A percentile compares a stretch with the other conserved stretches of the same genome.
phyloP scores from a whole-genome alignment of 2,888 invertebrate species.

The Octonoba sinensis region DNA sequence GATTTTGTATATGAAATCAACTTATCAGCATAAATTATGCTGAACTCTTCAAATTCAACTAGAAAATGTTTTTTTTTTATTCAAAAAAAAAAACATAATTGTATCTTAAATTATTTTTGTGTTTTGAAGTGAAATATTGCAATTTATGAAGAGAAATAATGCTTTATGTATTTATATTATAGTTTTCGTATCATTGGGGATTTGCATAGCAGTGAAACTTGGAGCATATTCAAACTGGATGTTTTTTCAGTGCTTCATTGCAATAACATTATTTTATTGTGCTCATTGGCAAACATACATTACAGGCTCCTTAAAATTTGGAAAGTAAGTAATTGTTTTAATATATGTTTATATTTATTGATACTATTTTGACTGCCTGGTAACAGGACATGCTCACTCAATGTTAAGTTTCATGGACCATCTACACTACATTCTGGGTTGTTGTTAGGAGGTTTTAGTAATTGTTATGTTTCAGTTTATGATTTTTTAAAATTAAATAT shows the following conservation, averaged over 20 bases:
- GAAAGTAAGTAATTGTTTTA: constrained; percentile 73
- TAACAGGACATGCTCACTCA: too few species aligned
- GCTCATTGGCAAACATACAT: constrained; percentile 99
- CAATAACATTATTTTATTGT: constrained; percentile 95
- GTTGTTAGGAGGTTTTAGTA: too few species aligned
- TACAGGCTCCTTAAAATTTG: constrained; percentile 89
- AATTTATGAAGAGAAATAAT: background rate
- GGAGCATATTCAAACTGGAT: constrained; percentile 94
- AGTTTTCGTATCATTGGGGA: constrained; percentile 95
- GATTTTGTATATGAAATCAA: too few species aligned
- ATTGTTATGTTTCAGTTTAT: too few species aligned
- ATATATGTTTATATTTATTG: background rate
- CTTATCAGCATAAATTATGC: too few species aligned
- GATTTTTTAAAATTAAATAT: too few species aligned
- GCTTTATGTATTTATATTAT: constrained; percentile 68
- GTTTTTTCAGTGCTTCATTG: constrained; percentile 95
- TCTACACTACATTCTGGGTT: too few species aligned
- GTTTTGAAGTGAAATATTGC: too few species aligned
- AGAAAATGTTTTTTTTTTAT: background rate
- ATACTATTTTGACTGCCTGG: too few species aligned
- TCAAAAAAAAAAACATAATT: background rate
- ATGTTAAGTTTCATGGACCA: too few species aligned
- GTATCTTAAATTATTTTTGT: background rate
- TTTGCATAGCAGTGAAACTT: constrained; percentile 91
- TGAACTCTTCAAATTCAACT: background rate